Evolutionary conservation across 2,113 vertebrate species (phyloP).

Genomic region (Sisor rabdophorus): DNA sequence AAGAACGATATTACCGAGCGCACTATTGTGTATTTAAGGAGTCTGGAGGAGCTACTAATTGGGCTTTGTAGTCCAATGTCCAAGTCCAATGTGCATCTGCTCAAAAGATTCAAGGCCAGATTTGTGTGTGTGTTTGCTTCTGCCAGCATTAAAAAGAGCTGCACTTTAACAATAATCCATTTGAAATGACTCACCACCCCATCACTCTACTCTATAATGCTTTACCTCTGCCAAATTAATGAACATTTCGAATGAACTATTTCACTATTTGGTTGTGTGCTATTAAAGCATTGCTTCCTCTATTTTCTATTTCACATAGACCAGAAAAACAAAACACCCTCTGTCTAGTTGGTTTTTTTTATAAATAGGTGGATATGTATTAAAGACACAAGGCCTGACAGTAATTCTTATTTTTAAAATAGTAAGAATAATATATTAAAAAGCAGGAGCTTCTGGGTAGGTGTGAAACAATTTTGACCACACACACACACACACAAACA

Average conservation of each 20-base stretch:
- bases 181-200: conserved; percentile 35
- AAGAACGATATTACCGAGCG: neutral
- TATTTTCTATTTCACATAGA: neutral
- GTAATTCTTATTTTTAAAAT: neutral
- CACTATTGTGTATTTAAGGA: conserved; percentile 1
- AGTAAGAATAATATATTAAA: neutral
- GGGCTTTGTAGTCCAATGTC: conserved; percentile 37
- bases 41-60: conserved; percentile 34
- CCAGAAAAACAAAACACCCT: neutral
- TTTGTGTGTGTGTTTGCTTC: conserved; percentile 11
- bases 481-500: neutral
- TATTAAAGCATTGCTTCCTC: conserved; percentile 8
- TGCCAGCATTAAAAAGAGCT: conserved; percentile 38
- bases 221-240: conserved; percentile 15
- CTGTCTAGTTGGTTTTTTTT: neutral
- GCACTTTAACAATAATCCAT: conserved; percentile 40
- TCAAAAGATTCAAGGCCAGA: conserved; percentile 25
- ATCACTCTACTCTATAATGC: conserved; percentile 13
- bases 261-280: neutral
- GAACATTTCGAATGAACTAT: neutral
- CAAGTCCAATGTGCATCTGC: conserved; percentile 49
- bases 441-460: neutral
- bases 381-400: neutral
- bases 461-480: neutral
- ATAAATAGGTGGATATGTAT: conserved; percentile 3